A percentile compares a stretch with the other conserved stretches of the same genome.
phyloP scores from a whole-genome alignment of 2,797 vertebrate genomes.

The Poecile montanus region DNA sequence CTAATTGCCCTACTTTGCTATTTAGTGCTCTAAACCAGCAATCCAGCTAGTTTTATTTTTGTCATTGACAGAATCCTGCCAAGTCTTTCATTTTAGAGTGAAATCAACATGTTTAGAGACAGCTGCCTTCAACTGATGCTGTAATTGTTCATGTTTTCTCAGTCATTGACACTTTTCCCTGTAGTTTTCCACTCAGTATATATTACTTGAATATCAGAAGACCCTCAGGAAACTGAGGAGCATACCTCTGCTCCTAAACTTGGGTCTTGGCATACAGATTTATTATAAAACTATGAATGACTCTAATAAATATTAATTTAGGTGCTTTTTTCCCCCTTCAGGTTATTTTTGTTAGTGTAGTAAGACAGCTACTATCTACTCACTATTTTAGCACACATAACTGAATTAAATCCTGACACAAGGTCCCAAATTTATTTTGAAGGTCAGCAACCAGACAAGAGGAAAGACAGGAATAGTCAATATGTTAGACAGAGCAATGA shows the following conservation, averaged over 20 bases:
- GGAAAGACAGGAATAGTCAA: not conserved
- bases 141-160: not conserved
- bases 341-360: not conserved
- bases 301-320: conserved; percentile 7
- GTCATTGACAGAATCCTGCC: not conserved
- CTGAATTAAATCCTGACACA: not conserved
- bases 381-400: not conserved
- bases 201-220: not conserved
- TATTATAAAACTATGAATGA: not conserved
- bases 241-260: not conserved
- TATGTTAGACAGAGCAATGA: not conserved
- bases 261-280: not conserved
- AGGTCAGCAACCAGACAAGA: not conserved
- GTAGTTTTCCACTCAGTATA: not conserved
- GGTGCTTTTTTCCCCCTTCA: not conserved
- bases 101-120: conserved; percentile 12
- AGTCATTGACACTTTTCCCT: not conserved
- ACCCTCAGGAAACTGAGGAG: not conserved
- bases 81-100: conserved; percentile 1
- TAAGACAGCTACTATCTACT: not conserved
- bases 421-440: not conserved
- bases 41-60: not conserved
- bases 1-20: conserved; percentile 5
- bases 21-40: conserved; percentile 1
- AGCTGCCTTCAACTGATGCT: not conserved